These are phyloP conservation scores for Reticulitermes speratus DNA, from an alignment of 1,140 invertebrate species.

Conservation along the genomic window DNA sequence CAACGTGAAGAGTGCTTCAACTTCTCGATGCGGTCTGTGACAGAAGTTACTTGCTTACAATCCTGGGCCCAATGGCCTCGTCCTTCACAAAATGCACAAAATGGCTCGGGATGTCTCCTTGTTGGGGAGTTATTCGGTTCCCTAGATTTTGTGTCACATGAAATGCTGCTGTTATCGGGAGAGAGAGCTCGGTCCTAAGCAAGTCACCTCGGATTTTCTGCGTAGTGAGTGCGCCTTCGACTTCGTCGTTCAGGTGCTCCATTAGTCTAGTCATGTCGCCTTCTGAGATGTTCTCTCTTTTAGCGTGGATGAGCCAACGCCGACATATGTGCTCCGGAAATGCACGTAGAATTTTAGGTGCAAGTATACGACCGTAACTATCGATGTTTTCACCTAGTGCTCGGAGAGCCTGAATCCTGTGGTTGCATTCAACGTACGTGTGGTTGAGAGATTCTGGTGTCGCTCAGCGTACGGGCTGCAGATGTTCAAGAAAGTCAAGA, in stretches of 20 bases:
- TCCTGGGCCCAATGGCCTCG: slow-evolving; percentile 2
- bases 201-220: background rate
- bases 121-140: background rate
- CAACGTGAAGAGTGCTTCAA: background rate
- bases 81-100: background rate
- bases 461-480: background rate
- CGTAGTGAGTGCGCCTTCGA: background rate
- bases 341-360: background rate
- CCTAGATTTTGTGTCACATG: background rate
- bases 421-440: background rate
- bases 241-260: background rate
- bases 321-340: background rate
- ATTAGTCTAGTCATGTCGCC: background rate
- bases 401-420: background rate
- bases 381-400: background rate
- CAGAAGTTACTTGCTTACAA: background rate
- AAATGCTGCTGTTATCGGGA: background rate
- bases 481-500: background rate
- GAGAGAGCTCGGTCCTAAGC: background rate
- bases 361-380: background rate
- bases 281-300: background rate
- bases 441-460: background rate
- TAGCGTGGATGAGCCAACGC: background rate
- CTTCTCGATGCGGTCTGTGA: background rate
- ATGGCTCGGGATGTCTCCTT: background rate